Percentiles rank a stretch among this genome's conserved stretches.
Evolutionary conservation across 2,113 vertebrate genomes (phyloP).

Genomic region (Coreoperca whiteheadi): DNA sequence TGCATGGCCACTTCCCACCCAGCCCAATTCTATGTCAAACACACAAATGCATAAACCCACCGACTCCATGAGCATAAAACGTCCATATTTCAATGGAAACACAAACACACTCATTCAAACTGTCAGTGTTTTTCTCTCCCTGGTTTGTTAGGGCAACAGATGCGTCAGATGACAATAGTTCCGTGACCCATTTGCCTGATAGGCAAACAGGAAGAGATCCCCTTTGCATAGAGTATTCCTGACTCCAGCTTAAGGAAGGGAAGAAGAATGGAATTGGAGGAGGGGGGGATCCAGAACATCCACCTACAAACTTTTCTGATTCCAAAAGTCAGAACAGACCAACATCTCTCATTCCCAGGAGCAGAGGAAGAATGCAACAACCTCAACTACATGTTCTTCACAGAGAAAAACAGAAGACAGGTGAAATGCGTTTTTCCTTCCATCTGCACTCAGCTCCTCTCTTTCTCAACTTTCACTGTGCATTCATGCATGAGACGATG

Average conservation of each 20-base stretch:
- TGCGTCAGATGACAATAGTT: slow-evolving; percentile 58
- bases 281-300: slow-evolving; percentile 25
- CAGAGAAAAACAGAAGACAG: slow-evolving; percentile 1
- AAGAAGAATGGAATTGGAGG: slow-evolving; percentile 40
- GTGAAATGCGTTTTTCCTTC: neutral
- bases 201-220: slow-evolving; percentile 75
- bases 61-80: slow-evolving; percentile 28
- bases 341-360: neutral
- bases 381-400: neutral
- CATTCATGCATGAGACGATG: slow-evolving; percentile 5
- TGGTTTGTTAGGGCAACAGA: slow-evolving; percentile 47
- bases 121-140: slow-evolving; percentile 26
- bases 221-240: slow-evolving; percentile 57
- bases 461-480: slow-evolving; percentile 52
- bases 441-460: neutral
- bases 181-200: slow-evolving; percentile 60
- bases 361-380: neutral
- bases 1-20: slow-evolving; percentile 42
- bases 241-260: slow-evolving; percentile 48
- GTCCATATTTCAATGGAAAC: slow-evolving; percentile 55
- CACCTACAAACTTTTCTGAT: slow-evolving; percentile 31
- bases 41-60: slow-evolving; percentile 43
- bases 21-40: slow-evolving; percentile 46
- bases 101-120: slow-evolving; percentile 52
- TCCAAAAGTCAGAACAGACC: neutral